phyloP scores from a whole-genome alignment of 2,888 invertebrate genomes.

The Coleophora flavipennella region DNA sequence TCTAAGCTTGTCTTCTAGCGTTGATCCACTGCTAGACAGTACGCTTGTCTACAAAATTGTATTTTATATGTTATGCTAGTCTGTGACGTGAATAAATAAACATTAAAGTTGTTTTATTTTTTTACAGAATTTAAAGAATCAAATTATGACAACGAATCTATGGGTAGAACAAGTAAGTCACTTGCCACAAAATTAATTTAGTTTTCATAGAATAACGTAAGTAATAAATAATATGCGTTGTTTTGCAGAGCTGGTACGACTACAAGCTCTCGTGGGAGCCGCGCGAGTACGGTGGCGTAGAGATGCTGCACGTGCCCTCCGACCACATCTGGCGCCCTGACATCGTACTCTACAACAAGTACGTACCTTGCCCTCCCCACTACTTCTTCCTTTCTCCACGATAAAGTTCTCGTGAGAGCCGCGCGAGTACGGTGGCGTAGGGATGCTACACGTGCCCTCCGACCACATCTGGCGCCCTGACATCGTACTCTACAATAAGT shows the following conservation, averaged over 20 bases:
- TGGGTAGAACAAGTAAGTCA: conserved; percentile 82
- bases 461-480: conserved; percentile 98
- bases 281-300: conserved; percentile 93
- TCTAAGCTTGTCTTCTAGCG: too few relatives aligned
- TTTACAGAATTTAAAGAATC: conserved; percentile 94
- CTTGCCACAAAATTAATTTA: too few relatives aligned
- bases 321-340: conserved; percentile 98
- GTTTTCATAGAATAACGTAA: too few relatives aligned
- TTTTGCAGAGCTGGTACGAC: conserved; percentile 89
- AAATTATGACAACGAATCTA: conserved; percentile 95
- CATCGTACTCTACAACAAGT: conserved; percentile 96
- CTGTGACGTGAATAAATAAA: too few relatives aligned
- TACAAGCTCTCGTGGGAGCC: conserved; percentile 97
- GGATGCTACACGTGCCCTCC: conserved; percentile 95
- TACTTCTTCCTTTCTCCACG: background rate
- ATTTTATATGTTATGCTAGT: too few relatives aligned
- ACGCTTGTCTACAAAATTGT: too few relatives aligned
- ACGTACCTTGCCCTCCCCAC: conserved; percentile 39
- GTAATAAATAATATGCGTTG: too few relatives aligned
- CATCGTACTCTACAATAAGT: conserved; percentile 96
- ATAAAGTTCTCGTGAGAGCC: conserved; percentile 95
- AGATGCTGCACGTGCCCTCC: conserved; percentile 95
- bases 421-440: conserved; percentile 93
- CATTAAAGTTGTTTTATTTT: conserved; percentile 14
- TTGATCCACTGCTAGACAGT: too few relatives aligned